Conservation (phyloP, 2,888 invertebrate genomes). For the Bibio marci region DNA sequence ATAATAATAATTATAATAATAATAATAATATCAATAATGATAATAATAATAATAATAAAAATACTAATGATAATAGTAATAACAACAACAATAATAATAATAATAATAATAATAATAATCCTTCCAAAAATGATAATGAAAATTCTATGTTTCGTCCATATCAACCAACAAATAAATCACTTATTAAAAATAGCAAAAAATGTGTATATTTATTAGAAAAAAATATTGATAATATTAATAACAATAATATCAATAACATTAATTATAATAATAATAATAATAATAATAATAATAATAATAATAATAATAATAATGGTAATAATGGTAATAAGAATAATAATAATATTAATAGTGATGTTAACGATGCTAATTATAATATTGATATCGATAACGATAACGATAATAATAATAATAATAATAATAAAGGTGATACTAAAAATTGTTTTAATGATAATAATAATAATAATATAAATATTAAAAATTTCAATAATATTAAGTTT, state of each 20-base stretch:
- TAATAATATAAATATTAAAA: constrained; percentile 22
- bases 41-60: no score
- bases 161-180: constrained; percentile 13
- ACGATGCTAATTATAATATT: no score
- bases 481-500: no score
- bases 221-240: constrained; percentile 22
- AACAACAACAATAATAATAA: constrained; percentile 12
- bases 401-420: no score
- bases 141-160: no score
- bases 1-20: no score
- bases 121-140: no score
- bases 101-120: not conserved
- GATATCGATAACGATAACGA: no score
- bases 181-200: constrained; percentile 19
- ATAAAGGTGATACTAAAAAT: no score
- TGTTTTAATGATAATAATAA: constrained; percentile 28
- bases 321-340: constrained; percentile 19
- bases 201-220: constrained; percentile 18
- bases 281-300: no score
- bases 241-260: not conserved
- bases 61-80: constrained; percentile 19
- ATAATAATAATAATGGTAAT: constrained; percentile 4
- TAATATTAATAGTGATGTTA: constrained; percentile 15
- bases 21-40: no score
- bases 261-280: no score